Base-by-base conservation (phyloP, 2,888 invertebrate species). In the Globia sparganii region DNA sequence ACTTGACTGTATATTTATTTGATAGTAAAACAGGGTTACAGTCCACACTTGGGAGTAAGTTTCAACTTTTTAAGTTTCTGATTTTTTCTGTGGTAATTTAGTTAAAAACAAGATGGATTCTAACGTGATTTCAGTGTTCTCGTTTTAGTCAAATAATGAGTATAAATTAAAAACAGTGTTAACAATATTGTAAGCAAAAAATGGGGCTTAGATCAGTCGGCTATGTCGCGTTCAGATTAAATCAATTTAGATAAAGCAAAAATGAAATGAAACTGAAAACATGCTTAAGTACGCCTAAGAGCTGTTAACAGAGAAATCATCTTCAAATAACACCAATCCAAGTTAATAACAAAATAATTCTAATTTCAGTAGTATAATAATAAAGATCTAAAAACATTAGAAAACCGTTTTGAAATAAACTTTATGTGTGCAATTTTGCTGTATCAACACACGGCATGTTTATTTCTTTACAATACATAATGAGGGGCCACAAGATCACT, bases 391-490 rank as follows among this genome's bases (percentile, higher is more conserved):
- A 69, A 78, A 66, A 69, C 58, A 75, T 75, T 75, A 71, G 58
- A 62, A 70, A 61, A 80, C 62, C 53, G 34, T 74, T 69, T 58
- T 13, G 70, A 58, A 58, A 84, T 81, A 72, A 77, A 84, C 4
- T 90, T 90, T 87, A 84, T 87, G 75, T 43, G 53, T 73, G 87
- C 81, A 86, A 89, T 90, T 90, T 88, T 87, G 81, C 77, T 86
- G 88, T 90, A 91, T 90, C 89, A 84, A 82, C 72, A 84, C 75
- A 77, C 75, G 70, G 74, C 46, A 46, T 58, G 71, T 94, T 94
- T 95, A 95, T 94, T 81, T 67, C 77, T 95, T 95, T 94, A 95
- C 91, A 91, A 91, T 89, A 84, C 87, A 88, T 94, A 93, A 95
- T 94, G 88, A 88, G 88, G 91, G 89, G 85, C 77, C 86, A 90